Percentiles rank a stretch among this genome's conserved stretches.
These are phyloP conservation scores for Leptatherina wallacei DNA, from an alignment of 2,797 vertebrate genomes.

Conservation along the genomic window DNA sequence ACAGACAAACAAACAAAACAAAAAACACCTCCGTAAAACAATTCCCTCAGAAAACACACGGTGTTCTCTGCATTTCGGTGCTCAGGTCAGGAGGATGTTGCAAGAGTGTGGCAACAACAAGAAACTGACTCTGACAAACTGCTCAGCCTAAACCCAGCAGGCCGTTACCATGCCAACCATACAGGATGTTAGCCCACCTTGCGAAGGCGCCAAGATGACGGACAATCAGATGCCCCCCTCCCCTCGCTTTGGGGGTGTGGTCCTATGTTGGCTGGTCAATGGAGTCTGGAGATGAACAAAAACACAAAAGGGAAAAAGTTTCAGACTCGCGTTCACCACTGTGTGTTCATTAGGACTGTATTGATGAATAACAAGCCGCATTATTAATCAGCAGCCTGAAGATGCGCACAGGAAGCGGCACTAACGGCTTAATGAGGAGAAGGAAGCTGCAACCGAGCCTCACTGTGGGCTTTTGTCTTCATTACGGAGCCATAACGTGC, in stretches of 20 bases:
- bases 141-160: slow-evolving; percentile 74
- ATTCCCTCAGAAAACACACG: slow-evolving; percentile 50
- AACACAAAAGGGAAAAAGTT: slow-evolving; percentile 46
- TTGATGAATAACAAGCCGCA: slow-evolving; percentile 66
- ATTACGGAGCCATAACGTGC: slow-evolving; percentile 27
- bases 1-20: neutral
- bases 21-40: slow-evolving; percentile 52
- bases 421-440: slow-evolving; percentile 68
- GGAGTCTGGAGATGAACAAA: slow-evolving; percentile 51
- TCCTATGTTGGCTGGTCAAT: slow-evolving; percentile 60
- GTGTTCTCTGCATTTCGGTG: slow-evolving; percentile 33
- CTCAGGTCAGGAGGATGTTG: slow-evolving; percentile 77
- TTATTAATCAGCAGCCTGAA: slow-evolving; percentile 75
- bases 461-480: slow-evolving; percentile 62
- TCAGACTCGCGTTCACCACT: slow-evolving; percentile 44
- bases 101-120: slow-evolving; percentile 80
- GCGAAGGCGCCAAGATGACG: slow-evolving; percentile 72
- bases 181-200: slow-evolving; percentile 79
- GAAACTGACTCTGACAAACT: slow-evolving; percentile 74
- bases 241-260: slow-evolving; percentile 50
- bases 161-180: slow-evolving; percentile 82
- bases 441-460: slow-evolving; percentile 51
- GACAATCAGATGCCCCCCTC: slow-evolving; percentile 69
- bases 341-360: slow-evolving; percentile 59
- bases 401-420: slow-evolving; percentile 72